These are phyloP conservation scores for Chaunax sp. DNA, from an alignment of 2,797 vertebrate genomes.

Conservation along the genomic window DNA sequence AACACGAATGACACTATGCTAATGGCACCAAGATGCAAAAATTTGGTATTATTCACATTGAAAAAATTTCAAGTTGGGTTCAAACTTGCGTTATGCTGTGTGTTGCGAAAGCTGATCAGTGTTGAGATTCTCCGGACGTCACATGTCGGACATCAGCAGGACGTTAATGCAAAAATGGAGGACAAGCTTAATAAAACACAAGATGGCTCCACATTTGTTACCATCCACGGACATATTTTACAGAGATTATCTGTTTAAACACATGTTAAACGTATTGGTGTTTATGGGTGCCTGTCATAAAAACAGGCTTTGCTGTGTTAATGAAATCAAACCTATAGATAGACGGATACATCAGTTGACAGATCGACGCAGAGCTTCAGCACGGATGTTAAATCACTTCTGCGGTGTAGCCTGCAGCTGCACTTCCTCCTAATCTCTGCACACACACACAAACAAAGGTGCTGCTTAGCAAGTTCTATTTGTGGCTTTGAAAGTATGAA, in stretches of 20 bases:
- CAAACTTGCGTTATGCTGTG: no score
- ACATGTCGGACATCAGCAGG: no score
- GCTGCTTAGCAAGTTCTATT: slow-evolving; percentile 26
- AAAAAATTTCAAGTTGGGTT: no score
- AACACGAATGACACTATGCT: no score
- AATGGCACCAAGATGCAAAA: no score
- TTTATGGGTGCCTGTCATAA: neutral
- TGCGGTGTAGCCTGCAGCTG: neutral
- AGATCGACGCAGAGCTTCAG: neutral
- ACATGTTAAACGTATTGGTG: neutral
- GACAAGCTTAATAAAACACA: neutral
- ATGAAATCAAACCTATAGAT: neutral
- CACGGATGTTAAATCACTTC: slow-evolving; percentile 1
- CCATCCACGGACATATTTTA: slow-evolving; percentile 3
- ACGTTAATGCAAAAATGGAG: no score
- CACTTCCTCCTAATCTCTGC: neutral
- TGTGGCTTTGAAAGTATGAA: slow-evolving; percentile 31
- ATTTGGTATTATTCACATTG: no score
- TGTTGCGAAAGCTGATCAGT: no score
- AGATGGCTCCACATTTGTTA: neutral
- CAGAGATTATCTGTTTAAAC: slow-evolving; percentile 19
- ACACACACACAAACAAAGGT: slow-evolving; percentile 15
- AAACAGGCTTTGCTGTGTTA: neutral
- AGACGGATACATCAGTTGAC: neutral
- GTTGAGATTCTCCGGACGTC: no score